phyloP scores from a whole-genome alignment of 2,113 vertebrate genomes.

The Sus scrofa region DNA sequence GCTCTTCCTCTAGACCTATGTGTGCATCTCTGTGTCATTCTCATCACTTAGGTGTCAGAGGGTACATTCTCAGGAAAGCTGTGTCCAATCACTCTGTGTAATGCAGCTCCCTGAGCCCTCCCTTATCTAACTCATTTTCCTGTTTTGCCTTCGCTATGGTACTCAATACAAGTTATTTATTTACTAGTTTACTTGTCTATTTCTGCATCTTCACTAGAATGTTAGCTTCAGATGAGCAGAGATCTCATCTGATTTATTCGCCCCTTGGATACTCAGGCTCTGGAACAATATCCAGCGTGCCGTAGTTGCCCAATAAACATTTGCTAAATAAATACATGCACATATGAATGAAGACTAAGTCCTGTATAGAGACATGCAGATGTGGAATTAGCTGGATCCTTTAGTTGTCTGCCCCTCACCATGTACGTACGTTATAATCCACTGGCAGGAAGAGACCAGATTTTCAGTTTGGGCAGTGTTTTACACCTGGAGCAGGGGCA shows the following conservation, averaged over 20 bases:
- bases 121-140: not conserved
- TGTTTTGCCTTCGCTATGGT: not conserved
- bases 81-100: not conserved
- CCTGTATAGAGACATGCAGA: not conserved
- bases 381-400: not conserved
- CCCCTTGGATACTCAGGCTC: not conserved
- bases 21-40: not conserved
- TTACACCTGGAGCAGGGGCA: not conserved
- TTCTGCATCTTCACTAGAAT: conserved; percentile 12
- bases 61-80: not conserved
- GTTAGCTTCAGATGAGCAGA: conserved; percentile 38
- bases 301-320: not conserved
- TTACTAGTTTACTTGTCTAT: not conserved
- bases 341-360: not conserved
- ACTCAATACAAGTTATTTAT: not conserved
- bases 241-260: not conserved
- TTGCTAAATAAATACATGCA: not conserved
- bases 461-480: conserved; percentile 17
- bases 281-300: not conserved
- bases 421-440: not conserved
- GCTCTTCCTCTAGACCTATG: not conserved
- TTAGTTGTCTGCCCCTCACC: not conserved
- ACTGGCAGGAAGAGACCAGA: not conserved
- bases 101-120: not conserved
- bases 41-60: not conserved